Evolutionary conservation across 2,113 vertebrate species (phyloP).

Genomic region (Ptilorrhoa leucosticta): DNA sequence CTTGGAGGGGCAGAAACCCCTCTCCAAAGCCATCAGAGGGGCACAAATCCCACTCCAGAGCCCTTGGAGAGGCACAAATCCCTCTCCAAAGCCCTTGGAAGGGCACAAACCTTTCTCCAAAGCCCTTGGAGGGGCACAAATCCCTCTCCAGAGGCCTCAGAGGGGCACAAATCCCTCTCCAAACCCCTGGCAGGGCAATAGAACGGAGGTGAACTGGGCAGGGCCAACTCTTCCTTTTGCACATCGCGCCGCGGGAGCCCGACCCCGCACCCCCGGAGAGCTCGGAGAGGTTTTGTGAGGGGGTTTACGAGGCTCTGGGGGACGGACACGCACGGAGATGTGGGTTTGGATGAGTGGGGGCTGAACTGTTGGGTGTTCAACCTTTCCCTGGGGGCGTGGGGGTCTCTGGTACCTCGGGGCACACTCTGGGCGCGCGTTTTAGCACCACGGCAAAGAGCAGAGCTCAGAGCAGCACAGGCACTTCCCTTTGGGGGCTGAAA

Average conservation of each 20-base stretch:
- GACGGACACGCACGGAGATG: not conserved
- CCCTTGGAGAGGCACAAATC: not conserved
- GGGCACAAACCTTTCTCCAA: no score
- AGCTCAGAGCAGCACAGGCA: conserved; percentile 29
- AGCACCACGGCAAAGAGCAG: conserved; percentile 14
- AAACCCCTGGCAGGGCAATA: no score
- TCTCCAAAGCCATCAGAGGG: no score
- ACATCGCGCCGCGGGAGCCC: not conserved
- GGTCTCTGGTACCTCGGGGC: not conserved
- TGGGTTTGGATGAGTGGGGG: not conserved
- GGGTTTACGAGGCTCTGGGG: not conserved
- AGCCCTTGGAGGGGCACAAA: no score
- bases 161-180: no score
- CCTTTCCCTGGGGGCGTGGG: not conserved
- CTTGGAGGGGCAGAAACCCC: no score
- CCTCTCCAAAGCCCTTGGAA: no score
- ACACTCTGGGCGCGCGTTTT: not conserved
- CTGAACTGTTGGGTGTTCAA: not conserved
- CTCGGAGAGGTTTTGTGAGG: not conserved
- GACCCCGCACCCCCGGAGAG: not conserved
- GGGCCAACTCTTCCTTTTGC: not conserved
- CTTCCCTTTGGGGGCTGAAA: not conserved
- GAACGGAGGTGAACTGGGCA: not conserved
- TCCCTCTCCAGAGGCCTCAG: no score
- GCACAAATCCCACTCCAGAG: no score